A percentile compares a stretch with the other conserved stretches of the same genome.
Conservation (phyloP, 2,113 vertebrate genomes). For the Vidua chalybeata region DNA sequence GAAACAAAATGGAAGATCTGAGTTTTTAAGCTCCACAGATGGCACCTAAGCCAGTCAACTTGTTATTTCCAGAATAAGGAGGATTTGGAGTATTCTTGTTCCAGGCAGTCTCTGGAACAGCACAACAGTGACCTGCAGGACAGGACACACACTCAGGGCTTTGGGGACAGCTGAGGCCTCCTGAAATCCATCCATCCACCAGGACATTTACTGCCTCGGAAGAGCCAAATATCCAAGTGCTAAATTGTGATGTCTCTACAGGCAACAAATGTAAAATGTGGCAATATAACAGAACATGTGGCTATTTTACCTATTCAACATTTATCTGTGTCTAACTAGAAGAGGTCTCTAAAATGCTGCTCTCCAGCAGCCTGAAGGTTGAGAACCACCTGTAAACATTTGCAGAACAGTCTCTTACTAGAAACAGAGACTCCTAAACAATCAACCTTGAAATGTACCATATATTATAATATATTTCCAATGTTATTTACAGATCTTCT, state of each 20-base stretch:
- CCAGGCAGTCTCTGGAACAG: not conserved
- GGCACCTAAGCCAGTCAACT: not conserved
- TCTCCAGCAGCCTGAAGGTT: slow-evolving; percentile 28
- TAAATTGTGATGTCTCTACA: not conserved
- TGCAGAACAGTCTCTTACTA: not conserved
- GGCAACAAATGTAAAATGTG: slow-evolving; percentile 28
- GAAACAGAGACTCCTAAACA: slow-evolving; percentile 42
- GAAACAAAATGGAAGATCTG: not conserved
- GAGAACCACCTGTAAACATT: slow-evolving; percentile 67
- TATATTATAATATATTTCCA: slow-evolving; percentile 20
- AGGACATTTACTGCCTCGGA: not conserved
- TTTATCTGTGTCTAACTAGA: slow-evolving; percentile 49
- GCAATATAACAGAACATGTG: not conserved
- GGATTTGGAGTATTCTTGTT: not conserved
- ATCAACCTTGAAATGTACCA: slow-evolving; percentile 36
- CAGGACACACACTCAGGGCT: not conserved
- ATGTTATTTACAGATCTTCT: slow-evolving; percentile 60
- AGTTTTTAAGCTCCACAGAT: not conserved
- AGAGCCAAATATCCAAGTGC: not conserved
- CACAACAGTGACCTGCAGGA: not conserved
- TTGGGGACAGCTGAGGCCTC: not conserved
- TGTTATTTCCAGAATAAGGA: not conserved
- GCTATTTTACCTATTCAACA: slow-evolving; percentile 23
- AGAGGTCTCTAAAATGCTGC: slow-evolving; percentile 53
- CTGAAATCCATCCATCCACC: not conserved